Percentiles rank a stretch among this genome's conserved stretches.
phyloP scores from a whole-genome alignment of 2,888 invertebrate genomes.

The Pseudococcus viburni region DNA sequence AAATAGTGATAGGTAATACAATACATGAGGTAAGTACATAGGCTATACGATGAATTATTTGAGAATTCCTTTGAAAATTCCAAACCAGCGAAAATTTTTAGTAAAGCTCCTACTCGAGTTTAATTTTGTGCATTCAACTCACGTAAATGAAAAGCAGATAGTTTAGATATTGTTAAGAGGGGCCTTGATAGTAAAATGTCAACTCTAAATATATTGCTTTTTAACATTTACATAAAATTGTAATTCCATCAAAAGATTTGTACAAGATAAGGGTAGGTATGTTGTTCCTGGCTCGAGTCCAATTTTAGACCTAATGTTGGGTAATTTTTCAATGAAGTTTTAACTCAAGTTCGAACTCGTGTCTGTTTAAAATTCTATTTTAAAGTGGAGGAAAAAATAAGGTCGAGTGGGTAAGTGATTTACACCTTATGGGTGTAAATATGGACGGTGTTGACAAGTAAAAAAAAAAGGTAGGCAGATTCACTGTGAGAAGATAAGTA shows the following conservation, averaged over 20 bases:
- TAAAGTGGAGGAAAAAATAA: neutral
- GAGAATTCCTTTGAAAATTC: neutral
- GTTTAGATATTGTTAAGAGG: neutral
- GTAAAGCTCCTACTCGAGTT: neutral
- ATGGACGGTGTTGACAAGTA: neutral
- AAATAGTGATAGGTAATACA: neutral
- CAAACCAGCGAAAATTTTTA: neutral
- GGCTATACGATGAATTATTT: neutral
- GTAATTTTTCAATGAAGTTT: constrained; percentile 14
- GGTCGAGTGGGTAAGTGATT: neutral
- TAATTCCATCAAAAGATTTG: constrained; percentile 27
- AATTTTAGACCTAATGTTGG: constrained; percentile 23
- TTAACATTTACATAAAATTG: constrained; percentile 48
- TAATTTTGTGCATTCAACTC: constrained; percentile 24
- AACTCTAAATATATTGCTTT: constrained; percentile 25
- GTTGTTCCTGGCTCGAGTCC: constrained; percentile 27
- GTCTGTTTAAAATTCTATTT: neutral
- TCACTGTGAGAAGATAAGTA: no score
- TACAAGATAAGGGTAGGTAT: constrained; percentile 34
- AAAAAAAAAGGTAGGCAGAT: no score
- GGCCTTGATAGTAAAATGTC: constrained; percentile 15
- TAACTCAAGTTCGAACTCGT: neutral
- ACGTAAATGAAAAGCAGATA: constrained; percentile 33
- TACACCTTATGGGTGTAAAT: neutral
- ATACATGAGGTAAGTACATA: neutral